Evolutionary conservation across 2,797 vertebrate genomes (phyloP), one percentile per base, ranked within the genome.

Genomic region (Rhinogobio ventralis): DNA sequence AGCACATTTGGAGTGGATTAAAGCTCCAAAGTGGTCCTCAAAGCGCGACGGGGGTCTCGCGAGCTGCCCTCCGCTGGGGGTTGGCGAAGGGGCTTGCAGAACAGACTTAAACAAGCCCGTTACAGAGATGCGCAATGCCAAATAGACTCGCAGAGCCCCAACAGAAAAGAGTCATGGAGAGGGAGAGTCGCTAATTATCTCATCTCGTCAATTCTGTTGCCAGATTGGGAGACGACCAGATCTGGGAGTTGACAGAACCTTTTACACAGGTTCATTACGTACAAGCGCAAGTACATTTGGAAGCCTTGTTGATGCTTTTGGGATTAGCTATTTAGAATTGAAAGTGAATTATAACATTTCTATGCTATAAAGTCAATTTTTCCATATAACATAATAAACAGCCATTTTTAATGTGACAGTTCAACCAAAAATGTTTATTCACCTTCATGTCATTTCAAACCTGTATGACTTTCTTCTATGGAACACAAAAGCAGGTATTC

Each of bases 1-100:
- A 95, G 95, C 95, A 96, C 96, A 96, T 96, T 96, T 95, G 94
- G 94, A 96, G 95, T 96, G 95, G 96, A 97, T 95, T 93, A 94
- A 93, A 96, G 94, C 92, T 97, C 95, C 94, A 96, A 97, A 97
- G 96, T 95, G 93, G 91, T 95, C 95, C 94, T 96, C 95, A 95
- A 94, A 96, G 97, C 97, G 96, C 96, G 94, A 94, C 86, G 91
- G 95, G 94, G 95, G 93, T 95, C 94, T 94, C 90, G 83, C 89
- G 93, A 93, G 94, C 91, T 90, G 86, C 87, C 93, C 91, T 93
- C 92, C 89, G 90, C 90, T 91, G 90, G 90, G 91, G 92, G 92
- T 92, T 95, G 92, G 92, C 92, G 91, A 91, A 92, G 93, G 93
- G 92, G 93, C 91, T 89, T 89, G 72, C 71, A 1, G 92, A 92